phyloP scores from a whole-genome alignment of 2,797 vertebrate species.

The Tiaroga cobitis region DNA sequence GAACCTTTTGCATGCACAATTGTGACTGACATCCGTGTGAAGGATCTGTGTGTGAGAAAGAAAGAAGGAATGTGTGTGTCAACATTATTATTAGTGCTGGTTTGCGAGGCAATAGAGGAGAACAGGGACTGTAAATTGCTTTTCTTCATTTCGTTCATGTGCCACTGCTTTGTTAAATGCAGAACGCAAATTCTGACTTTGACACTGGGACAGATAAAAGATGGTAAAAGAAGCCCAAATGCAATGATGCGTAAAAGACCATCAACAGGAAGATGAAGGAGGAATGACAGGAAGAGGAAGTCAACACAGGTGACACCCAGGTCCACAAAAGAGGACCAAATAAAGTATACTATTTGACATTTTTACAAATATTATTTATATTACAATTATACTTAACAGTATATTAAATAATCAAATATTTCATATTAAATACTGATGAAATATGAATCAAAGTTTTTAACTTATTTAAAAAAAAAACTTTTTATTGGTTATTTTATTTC shows the following conservation, averaged over 20 bases:
- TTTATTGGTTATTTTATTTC: too few relatives aligned
- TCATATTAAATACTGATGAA: too few relatives aligned
- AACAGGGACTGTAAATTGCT: slow-evolving; percentile 18
- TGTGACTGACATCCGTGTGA: neutral
- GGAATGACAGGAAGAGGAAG: neutral
- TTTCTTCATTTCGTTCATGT: neutral
- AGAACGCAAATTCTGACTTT: neutral
- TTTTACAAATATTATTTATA: neutral
- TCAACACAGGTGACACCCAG: neutral
- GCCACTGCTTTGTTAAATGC: slow-evolving; percentile 19
- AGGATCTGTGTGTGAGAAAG: neutral
- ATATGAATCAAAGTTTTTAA: too few relatives aligned
- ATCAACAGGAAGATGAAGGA: neutral
- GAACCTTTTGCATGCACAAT: neutral
- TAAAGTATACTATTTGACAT: too few relatives aligned
- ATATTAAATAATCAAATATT: too few relatives aligned
- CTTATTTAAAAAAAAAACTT: too few relatives aligned
- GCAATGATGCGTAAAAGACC: neutral
- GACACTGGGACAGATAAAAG: neutral
- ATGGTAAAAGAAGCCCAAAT: neutral
- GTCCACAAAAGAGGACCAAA: neutral
- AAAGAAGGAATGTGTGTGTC: neutral
- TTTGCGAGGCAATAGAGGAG: slow-evolving; percentile 12
- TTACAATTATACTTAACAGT: neutral
- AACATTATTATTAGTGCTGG: slow-evolving; percentile 20